Base-by-base conservation (phyloP, 2,113 vertebrate genomes). In the Muscicapa adusta region DNA sequence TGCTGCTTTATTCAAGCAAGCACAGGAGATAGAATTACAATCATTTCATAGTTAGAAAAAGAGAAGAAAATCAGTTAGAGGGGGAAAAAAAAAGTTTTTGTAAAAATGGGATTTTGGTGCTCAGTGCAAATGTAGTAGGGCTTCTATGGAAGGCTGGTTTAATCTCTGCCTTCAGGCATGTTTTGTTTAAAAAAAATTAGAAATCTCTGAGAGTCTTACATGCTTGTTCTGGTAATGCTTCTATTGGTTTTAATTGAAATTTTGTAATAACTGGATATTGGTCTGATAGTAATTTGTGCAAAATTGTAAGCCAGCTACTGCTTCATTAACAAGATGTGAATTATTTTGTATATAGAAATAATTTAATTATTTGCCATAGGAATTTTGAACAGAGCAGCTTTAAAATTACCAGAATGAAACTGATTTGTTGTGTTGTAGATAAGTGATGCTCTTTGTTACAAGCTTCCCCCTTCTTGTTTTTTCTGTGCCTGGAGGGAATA, bases 341-440 rank as follows among this genome's bases (percentile, higher is more conserved):
- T 87, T 66, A 56, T 68, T 61, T 79, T 91, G 43, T 91, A 80
- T 74, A 15, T 42, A 51, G 47, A 58, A 79, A 83, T 93, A 87
- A 85, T 54, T 75, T 54, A 82, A 85, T 96, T 90, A 51, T 48
- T 85, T 1, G 19, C n/a, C 8, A 34, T 67, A 58, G 38, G 73
- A 0, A 48, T 94, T 83, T 77, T 31, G 31, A 87, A 47, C 19
- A 63, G 51, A 88, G n/a, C 26, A 62, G 29, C 26, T 83, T 85
- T 73, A 83, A 63, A 93, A 82, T 89, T 88, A 56, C 50, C 34
- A 79, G 34, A 24, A 29, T 65, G 86, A 95, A 77, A 56, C 56
- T 72, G 93, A 96, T 94, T 71, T 83, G 36, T 61, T 84, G 57
- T 67, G 48, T 84, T 88, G 79, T 90, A 94, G 91, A 56, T 93